Percentiles rank a stretch among this genome's conserved stretches.
phyloP scores from a whole-genome alignment of 2,888 invertebrate genomes.

The Oxyteleia sp. region DNA sequence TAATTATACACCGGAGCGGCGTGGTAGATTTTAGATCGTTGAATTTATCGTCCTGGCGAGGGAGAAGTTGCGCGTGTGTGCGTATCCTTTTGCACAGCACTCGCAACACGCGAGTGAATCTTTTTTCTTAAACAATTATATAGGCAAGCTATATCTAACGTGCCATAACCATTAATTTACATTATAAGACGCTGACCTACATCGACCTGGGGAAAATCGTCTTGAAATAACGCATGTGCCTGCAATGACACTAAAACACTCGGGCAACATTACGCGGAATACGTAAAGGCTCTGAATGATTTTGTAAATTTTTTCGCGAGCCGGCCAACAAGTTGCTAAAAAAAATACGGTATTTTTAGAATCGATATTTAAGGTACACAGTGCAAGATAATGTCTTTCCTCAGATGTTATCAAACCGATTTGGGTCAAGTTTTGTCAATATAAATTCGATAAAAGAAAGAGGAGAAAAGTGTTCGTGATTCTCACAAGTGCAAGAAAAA shows the following conservation, averaged over 20 bases:
- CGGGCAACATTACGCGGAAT: background rate
- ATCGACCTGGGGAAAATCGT: conserved; percentile 9
- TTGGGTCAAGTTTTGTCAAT: background rate
- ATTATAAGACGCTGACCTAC: conserved; percentile 42
- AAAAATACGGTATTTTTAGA: background rate
- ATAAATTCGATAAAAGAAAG: background rate
- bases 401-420: background rate
- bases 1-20: conserved; percentile 46
- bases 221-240: conserved; percentile 13
- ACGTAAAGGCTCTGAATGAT: background rate
- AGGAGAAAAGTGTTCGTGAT: background rate
- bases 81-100: conserved; percentile 28
- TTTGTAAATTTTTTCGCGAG: background rate
- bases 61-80: conserved; percentile 40
- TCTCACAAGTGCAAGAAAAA: too few relatives aligned
- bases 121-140: conserved; percentile 59
- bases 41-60: conserved; percentile 48
- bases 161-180: conserved; percentile 48
- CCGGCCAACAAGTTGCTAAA: background rate
- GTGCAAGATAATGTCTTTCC: background rate
- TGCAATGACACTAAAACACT: conserved; percentile 20
- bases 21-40: conserved; percentile 53
- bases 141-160: conserved; percentile 30
- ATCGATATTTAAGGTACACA: background rate
- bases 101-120: conserved; percentile 54